These are phyloP conservation scores for Neomonachus schauinslandi DNA, from an alignment of 2,113 vertebrate species.

Conservation along the genomic window DNA sequence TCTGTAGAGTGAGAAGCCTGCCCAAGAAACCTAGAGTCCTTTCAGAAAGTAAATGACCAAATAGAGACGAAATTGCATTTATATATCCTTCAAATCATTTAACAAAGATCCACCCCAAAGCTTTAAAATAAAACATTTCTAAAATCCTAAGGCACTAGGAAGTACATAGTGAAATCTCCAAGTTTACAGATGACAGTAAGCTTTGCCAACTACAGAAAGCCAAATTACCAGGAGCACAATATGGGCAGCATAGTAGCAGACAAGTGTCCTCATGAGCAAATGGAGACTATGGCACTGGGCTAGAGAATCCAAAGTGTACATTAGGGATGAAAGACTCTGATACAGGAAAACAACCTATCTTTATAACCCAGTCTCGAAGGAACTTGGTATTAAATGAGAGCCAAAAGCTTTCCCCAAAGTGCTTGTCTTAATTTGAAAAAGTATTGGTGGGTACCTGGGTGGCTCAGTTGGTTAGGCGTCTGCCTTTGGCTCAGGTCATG, in stretches of 20 bases:
- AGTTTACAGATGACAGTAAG: neutral
- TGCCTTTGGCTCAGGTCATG: neutral
- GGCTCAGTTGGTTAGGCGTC: neutral
- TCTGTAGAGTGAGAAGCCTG: neutral
- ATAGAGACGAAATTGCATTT: constrained; percentile 21
- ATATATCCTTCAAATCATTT: neutral
- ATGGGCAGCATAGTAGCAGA: constrained; percentile 26
- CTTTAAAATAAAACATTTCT: constrained; percentile 14
- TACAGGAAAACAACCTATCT: neutral
- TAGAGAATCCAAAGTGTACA: neutral
- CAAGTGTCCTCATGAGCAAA: neutral
- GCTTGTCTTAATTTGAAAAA: neutral
- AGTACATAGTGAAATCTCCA: neutral
- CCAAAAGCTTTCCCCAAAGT: neutral
- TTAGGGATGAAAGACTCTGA: neutral
- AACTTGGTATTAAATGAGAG: neutral
- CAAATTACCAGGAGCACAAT: neutral
- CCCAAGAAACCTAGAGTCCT: neutral
- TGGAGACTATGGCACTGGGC: neutral
- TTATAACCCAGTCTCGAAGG: neutral
- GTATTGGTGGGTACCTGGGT: neutral
- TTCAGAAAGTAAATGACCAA: neutral
- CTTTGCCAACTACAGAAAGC: constrained; percentile 52
- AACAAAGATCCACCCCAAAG: neutral
- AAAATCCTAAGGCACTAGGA: neutral